Conservation (phyloP, 53 echinoderm and acorn worm species). For the Pentamera pediparva region DNA sequence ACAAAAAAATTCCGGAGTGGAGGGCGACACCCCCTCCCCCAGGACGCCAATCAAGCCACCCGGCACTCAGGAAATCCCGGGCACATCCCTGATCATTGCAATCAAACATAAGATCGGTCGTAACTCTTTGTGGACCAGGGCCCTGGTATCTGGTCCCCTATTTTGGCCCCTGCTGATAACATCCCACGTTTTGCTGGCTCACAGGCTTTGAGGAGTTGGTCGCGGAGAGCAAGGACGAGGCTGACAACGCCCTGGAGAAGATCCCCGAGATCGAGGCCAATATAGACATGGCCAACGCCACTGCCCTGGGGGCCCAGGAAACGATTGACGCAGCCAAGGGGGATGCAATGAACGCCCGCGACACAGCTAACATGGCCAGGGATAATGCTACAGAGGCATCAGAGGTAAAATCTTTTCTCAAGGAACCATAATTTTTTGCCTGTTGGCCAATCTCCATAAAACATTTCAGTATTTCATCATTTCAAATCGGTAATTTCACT, state of each 20-base stretch:
- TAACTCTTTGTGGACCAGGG: no score
- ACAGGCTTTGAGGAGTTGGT: slow-evolving; percentile 86
- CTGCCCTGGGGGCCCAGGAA: slow-evolving; percentile 61
- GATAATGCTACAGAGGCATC: slow-evolving; percentile 75
- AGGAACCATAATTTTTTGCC: no score
- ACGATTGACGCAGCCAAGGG: slow-evolving; percentile 73
- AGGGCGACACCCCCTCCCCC: no score
- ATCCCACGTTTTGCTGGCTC: neutral
- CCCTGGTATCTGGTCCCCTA: no score
- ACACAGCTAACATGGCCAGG: slow-evolving; percentile 65
- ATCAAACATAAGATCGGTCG: no score
- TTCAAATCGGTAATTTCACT: no score
- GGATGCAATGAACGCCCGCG: slow-evolving; percentile 72
- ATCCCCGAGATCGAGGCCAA: slow-evolving; percentile 62
- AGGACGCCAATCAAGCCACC: no score
- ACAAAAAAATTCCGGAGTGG: no score
- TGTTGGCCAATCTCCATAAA: no score
- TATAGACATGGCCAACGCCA: slow-evolving; percentile 77
- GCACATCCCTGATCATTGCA: no score
- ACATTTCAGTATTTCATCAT: no score
- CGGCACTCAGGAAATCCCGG: no score
- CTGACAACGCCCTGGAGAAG: slow-evolving; percentile 47
- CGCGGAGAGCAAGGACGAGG: slow-evolving; percentile 58
- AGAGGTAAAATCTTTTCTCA: slow-evolving; percentile 42
- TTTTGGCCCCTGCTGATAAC: neutral